Base-by-base conservation (phyloP, 2,113 vertebrate species). In the Amazona guildingii region DNA sequence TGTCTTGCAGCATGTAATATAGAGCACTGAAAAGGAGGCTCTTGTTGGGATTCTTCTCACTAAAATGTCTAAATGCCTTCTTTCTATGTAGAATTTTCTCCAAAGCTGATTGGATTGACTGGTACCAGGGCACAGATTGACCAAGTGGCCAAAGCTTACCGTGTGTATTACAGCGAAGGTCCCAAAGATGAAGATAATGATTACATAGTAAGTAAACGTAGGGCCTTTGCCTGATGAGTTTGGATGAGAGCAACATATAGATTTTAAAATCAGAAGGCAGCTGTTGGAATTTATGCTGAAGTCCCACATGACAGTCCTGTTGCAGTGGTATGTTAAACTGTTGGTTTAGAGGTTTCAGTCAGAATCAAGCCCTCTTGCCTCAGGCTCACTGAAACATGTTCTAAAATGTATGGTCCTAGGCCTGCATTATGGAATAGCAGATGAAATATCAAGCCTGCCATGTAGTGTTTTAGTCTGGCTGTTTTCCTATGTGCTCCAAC, bases 151-250 rank as follows among this genome's bases (percentile, higher is more conserved):
- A 98, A 98, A 96, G 97, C 99, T 5, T 99, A 98, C 96, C 97
- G 99, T 86, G 99, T 99, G 0, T 99, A 99, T 92, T 99, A 98
- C 95, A 99, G 99, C 3, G 98, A 99, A 41, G 99, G 99, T 37
- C 99, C 99, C n/a, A 99, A 98, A 95, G 99, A 99, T 10, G 99
- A 99, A 63, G 99, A 99, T 92, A 98, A 98, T 5, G 99, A 99
- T 97, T 99, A 99, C 97, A 99, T 99, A 52, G 99, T 99, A 95
- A 99, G 99, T 99, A 49, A 44, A 73, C 35, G 37, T 23, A 51
- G 15, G 5, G 28, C 51, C 12, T 90, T 57, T 86, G 25, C 21
- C 28, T 73, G 0, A 27, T 51, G n/a, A 2, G 35, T 72, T n/a
- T 73, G 37, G 17, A 2, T 57, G 43, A 79, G 63, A 91, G 44